Conservation (phyloP, 1,140 invertebrate species). For the Archegozetes longisetosus region DNA sequence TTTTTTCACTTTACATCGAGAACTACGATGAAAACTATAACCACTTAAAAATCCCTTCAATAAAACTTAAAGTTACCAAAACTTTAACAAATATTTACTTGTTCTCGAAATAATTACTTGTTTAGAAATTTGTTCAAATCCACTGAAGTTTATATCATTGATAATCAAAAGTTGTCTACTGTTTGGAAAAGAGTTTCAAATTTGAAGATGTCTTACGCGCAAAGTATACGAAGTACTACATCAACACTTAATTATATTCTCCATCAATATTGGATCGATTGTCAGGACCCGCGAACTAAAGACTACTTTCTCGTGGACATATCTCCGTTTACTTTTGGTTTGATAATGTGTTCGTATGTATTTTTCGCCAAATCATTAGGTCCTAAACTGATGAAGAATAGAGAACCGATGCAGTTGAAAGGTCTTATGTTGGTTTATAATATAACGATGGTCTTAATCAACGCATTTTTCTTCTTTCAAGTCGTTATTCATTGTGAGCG, state of each 20-base stretch:
- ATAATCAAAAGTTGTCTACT: too few relatives aligned
- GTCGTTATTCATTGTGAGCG: slow-evolving; percentile 17
- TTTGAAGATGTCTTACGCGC: too few relatives aligned
- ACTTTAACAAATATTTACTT: too few relatives aligned
- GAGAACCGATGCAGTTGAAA: slow-evolving; percentile 59
- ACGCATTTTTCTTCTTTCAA: slow-evolving; percentile 10
- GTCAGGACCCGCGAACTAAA: slow-evolving; percentile 14
- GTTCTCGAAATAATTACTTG: too few relatives aligned
- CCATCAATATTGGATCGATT: slow-evolving; percentile 13
- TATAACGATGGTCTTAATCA: slow-evolving; percentile 24
- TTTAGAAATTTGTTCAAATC: too few relatives aligned
- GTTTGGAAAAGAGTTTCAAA: too few relatives aligned
- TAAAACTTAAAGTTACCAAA: too few relatives aligned
- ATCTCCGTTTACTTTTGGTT: slow-evolving; percentile 3
- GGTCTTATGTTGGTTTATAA: slow-evolving; percentile 60
- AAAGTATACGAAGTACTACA: too few relatives aligned
- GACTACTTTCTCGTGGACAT: slow-evolving; percentile 13
- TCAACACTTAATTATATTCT: neutral
- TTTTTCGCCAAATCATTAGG: slow-evolving; percentile 58
- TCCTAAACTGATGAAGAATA: slow-evolving; percentile 65
- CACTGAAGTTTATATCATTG: too few relatives aligned
- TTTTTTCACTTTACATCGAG: too few relatives aligned
- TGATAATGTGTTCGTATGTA: slow-evolving; percentile 42
- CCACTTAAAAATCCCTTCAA: too few relatives aligned
- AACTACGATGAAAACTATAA: too few relatives aligned